Evolutionary conservation across 2,888 invertebrate genomes (phyloP), one percentile per base, ranked within the genome.

Genomic region (Mimas tiliae): DNA sequence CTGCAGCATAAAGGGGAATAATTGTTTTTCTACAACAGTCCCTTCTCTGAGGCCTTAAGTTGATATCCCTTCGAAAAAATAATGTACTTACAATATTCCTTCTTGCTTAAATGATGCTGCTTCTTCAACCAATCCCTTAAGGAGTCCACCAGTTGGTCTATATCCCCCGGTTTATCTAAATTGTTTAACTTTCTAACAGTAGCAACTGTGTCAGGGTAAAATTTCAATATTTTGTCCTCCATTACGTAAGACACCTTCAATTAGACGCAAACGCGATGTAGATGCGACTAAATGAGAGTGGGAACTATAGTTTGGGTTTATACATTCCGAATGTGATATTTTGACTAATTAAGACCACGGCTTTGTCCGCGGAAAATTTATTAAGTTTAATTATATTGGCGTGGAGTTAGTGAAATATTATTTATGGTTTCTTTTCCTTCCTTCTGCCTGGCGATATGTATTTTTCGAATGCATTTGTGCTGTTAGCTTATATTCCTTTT

Each of bases 31-130:
- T n/a, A n/a, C n/a, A n/a, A n/a, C n/a, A n/a, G n/a, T n/a, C n/a
- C n/a, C n/a, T n/a, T n/a, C n/a, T n/a, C n/a, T n/a, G n/a, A n/a
- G n/a, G n/a, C n/a, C n/a, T n/a, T n/a, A n/a, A n/a, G n/a, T n/a
- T n/a, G n/a, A n/a, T n/a, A n/a, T n/a, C n/a, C n/a, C n/a, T n/a
- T n/a, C n/a, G n/a, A n/a, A n/a, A n/a, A n/a, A 73, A 69, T 11
- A 72, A 3, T 8, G 0, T 63, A 76, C 75, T 78, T 62, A 82
- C 81, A 16, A 58, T 75, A 82, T 63, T 76, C 73, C 62, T 75
- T 81, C 62, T 73, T 77, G 19, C 64, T 62, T 27, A 81, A 77
- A 70, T 83, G 81, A 7, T 68, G 65, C 55, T 83, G 83, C 34
- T 77, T 74, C 50, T 76, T 67, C 0, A 79, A 58, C 81, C 81